Conservation (phyloP, 2,888 invertebrate genomes). For the Melangyna quadrimaculata region DNA sequence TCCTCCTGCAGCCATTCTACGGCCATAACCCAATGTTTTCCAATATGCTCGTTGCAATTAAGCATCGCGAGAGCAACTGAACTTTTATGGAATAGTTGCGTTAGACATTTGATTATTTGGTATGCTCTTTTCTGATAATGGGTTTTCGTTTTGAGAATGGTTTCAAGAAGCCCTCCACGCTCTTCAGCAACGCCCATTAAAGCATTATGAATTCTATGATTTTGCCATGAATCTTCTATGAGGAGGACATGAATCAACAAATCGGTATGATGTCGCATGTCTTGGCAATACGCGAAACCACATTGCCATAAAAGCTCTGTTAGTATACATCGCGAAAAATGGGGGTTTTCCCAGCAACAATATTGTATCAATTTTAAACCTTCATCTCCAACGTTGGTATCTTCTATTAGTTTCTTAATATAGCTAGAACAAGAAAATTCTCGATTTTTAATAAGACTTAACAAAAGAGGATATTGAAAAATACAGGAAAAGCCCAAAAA, state of each 20-base stretch:
- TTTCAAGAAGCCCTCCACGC: slow-evolving; percentile 95
- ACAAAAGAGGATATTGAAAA: too few species aligned
- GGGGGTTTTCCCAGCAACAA: slow-evolving; percentile 98
- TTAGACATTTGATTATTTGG: slow-evolving; percentile 97
- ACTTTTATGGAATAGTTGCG: slow-evolving; percentile 93
- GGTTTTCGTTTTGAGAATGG: slow-evolving; percentile 94
- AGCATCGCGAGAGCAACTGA: slow-evolving; percentile 90
- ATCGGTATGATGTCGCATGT: slow-evolving; percentile 95
- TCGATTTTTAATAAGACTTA: neutral
- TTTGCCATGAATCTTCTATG: slow-evolving; percentile 98
- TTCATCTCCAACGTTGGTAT: slow-evolving; percentile 95
- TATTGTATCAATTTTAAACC: slow-evolving; percentile 94
- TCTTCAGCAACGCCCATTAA: slow-evolving; percentile 93
- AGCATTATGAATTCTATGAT: slow-evolving; percentile 95
- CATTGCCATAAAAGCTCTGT: slow-evolving; percentile 96
- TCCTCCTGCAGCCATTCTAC: slow-evolving; percentile 98
- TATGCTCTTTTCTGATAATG: slow-evolving; percentile 98
- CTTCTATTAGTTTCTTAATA: slow-evolving; percentile 97
- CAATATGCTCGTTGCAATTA: slow-evolving; percentile 88
- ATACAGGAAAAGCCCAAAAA: too few species aligned
- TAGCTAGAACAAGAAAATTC: slow-evolving; percentile 83
- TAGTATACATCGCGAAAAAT: slow-evolving; percentile 93
- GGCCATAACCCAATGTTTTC: slow-evolving; percentile 93
- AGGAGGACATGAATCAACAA: slow-evolving; percentile 92
- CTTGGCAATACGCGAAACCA: slow-evolving; percentile 94